Base-by-base conservation (phyloP, 2,797 vertebrate genomes). In the Xyrichtys novacula region DNA sequence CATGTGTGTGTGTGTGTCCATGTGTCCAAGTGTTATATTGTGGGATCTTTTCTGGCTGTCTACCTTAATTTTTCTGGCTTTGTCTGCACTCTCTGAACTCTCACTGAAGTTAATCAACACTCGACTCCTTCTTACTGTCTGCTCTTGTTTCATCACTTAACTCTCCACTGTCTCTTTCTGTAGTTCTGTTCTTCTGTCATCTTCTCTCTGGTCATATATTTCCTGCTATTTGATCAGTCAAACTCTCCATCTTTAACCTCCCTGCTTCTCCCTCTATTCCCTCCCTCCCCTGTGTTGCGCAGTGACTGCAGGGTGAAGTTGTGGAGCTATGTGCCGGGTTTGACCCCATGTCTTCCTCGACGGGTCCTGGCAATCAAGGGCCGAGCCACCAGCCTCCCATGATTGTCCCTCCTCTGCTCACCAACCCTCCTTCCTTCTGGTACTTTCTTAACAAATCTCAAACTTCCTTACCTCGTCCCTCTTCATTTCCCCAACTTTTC, bases 231-330 rank as follows among this genome's bases (percentile, higher is more conserved):
- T 56, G 8, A 8, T 60, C 65, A 72, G 26, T 71, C 23, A 38
- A 71, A 74, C 64, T 44, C 28, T 8, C 32, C 54, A 59, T 42
- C 39, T 38, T 15, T 15, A 20, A 39, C 59, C 19, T 70, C 42
- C 22, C 38, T 66, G 29, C 29, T 40, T 31, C 69, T 59, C 83
- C 54, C 2, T 20, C 19, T 58, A 48, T 31, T 19, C 36, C 17
- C 22, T 10, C 11, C 4, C 8, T 14, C n/a, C 40, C 38, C 31
- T 34, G 26, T 46, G 62, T 43, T 44, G 17, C 81, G 53, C 95
- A 99, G 97, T 84, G 98, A 99, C 95, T 98, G 97, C 95, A 95
- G 97, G 91, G 97, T 99, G 94, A 99, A 98, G 96, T 90, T 99
- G 93, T 98, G 97, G 98, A 97, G 84, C 93, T 99, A 99, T 95